phyloP scores from a whole-genome alignment of 2,113 vertebrate species.

The Illadopsis cleaveri region DNA sequence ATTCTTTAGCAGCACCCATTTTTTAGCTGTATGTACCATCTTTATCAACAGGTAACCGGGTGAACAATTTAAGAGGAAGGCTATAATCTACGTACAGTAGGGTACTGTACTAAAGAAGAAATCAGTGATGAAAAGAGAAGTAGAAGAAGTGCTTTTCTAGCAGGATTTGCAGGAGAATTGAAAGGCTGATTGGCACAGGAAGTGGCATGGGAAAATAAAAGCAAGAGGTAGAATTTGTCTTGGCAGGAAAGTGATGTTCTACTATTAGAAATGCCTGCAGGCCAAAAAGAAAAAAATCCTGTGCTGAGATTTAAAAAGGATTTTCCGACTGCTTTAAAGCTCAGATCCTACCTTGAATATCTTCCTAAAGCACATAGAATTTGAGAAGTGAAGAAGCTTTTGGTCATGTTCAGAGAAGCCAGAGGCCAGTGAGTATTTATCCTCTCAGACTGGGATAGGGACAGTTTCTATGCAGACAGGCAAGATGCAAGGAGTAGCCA shows the following conservation, averaged over 20 bases:
- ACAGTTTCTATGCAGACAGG: background rate
- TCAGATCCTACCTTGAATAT: background rate
- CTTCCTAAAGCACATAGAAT: background rate
- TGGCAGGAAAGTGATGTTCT: conserved; percentile 56
- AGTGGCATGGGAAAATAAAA: conserved; percentile 59
- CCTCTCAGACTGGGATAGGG: background rate
- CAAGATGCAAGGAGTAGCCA: background rate
- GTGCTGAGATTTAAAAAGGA: conserved; percentile 10
- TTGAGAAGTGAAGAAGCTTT: background rate
- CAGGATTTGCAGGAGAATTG: conserved; percentile 26
- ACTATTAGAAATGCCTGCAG: conserved; percentile 53
- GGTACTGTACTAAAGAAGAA: background rate
- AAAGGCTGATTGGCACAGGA: conserved; percentile 45
- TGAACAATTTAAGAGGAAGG: background rate
- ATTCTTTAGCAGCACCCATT: background rate
- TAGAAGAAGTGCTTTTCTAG: conserved; percentile 8
- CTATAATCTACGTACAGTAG: background rate
- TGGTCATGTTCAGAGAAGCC: background rate
- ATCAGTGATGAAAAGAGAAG: background rate
- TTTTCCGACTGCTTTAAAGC: conserved; percentile 10
- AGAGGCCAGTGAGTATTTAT: background rate
- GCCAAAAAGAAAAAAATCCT: conserved; percentile 16
- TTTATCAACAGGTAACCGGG: background rate
- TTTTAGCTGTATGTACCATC: background rate
- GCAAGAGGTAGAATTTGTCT: conserved; percentile 59